Evolutionary conservation across 2,888 invertebrate species (phyloP), one percentile per base, ranked within the genome.

Genomic region (Spatulosminthurus flaviceps): DNA sequence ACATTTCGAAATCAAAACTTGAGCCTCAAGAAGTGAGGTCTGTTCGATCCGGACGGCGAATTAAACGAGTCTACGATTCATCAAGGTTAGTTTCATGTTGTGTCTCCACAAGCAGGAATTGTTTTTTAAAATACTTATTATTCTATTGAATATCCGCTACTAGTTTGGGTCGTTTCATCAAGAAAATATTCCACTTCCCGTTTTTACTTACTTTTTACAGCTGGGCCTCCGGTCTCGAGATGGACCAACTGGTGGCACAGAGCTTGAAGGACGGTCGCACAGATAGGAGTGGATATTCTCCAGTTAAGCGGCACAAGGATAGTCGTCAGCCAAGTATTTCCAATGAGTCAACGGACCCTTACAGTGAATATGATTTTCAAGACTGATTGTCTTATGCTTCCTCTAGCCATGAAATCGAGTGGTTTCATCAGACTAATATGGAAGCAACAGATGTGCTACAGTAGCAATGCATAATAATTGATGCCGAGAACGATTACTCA

Each of bases 151-250:
- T n/a, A n/a, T n/a, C n/a, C n/a, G n/a, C n/a, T n/a, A n/a, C n/a
- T n/a, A n/a, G n/a, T n/a, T n/a, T n/a, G n/a, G n/a, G n/a, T n/a
- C n/a, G n/a, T n/a, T n/a, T n/a, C n/a, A n/a, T n/a, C n/a, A n/a
- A 13, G 4, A n/a, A 51, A 51, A 51, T 51, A 51, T 2, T 51
- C 16, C 1, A 2, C n/a, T 9, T 71, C n/a, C n/a, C n/a, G n/a
- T n/a, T n/a, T n/a, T n/a, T n/a, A n/a, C n/a, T n/a, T n/a, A n/a
- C n/a, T n/a, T n/a, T 61, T 64, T 78, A 0, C 28, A 79, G 79
- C 43, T 79, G 79, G 79, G 74, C 72, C 28, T 66, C 73, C 9
- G 79, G 79, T 13, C n/a, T 19, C 19, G 69, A 66, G 42, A 41
- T 79, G 73, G 74, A 79, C 1, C 41, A 79, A 19, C 28, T 79